Evolutionary conservation across 2,888 invertebrate genomes (phyloP), one percentile per base, ranked within the genome.

Genomic region (Pandemis cinnamomeana): DNA sequence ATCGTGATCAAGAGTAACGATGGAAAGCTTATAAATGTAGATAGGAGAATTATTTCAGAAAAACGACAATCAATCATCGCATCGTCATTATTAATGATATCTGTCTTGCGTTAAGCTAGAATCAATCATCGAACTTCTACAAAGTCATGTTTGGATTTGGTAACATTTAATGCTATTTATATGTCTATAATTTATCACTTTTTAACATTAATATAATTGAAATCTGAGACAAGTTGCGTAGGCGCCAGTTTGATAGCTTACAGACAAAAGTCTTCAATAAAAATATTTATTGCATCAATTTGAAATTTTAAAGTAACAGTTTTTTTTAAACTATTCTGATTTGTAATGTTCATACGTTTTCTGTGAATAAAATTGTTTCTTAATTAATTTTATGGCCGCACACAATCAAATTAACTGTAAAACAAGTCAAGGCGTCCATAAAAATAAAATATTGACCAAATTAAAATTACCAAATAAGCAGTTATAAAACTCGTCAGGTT

Each of bases 31-130:
- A 71, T 36, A 36, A 36, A 36, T 73, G 72, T 71, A 63, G 87
- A 87, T 87, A 80, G 83, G 86, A 82, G 82, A 83, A 78, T 83
- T 80, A 78, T 80, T 84, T 83, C 81, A 82, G 84, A 82, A 81
- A 83, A 83, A 80, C 79, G 80, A 77, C 82, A 78, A 93, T 93
- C 87, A 86, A 92, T 93, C 92, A 92, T 81, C 73, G 79, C 78
- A 80, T 84, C 85, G 87, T 88, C 81, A 86, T 85, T 89, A 92
- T 91, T 91, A 91, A 92, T 91, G 88, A 85, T 89, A 80, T 85
- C 83, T 88, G 88, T 86, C 87, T 80, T 79, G 80, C 78, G 83
- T 84, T 86, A 85, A 84, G 85, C 80, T 84, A 81, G 83, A 87
- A 90, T 91, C 88, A 86, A 91, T 90, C 89, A 89, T 89, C 82